These are phyloP conservation scores for Gymnocephalus cernua DNA, from an alignment of 2,113 vertebrate species.

Conservation along the genomic window DNA sequence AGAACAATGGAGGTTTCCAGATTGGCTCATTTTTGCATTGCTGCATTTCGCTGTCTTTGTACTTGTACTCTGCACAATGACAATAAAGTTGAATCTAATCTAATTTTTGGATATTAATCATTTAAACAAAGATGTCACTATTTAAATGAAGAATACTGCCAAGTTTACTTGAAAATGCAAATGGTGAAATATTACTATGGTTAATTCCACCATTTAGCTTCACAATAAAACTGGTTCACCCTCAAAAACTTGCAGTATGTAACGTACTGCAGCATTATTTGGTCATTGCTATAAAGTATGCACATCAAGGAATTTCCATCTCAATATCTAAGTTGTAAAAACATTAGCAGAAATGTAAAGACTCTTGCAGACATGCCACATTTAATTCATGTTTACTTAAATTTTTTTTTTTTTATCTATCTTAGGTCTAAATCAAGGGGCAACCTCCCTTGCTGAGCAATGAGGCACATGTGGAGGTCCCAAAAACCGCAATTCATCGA, in stretches of 20 bases:
- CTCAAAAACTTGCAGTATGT: conserved; percentile 12
- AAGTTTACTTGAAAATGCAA: conserved; percentile 45
- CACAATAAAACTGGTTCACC: conserved; percentile 1
- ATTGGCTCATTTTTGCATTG: conserved; percentile 15
- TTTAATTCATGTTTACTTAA: too few relatives aligned
- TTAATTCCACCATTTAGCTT: conserved; percentile 12
- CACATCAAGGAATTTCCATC: conserved; percentile 4
- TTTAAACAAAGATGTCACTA: too few relatives aligned
- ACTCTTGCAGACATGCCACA: background rate
- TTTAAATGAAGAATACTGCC: conserved; percentile 14
- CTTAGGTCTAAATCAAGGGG: background rate
- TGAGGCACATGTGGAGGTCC: too few relatives aligned
- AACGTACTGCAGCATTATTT: background rate
- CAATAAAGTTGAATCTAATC: too few relatives aligned
- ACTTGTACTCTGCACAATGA: too few relatives aligned
- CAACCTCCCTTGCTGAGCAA: too few relatives aligned
- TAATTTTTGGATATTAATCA: too few relatives aligned
- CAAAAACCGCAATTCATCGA: too few relatives aligned
- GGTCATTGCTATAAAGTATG: background rate
- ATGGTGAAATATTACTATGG: conserved; percentile 14
- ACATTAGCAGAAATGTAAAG: background rate
- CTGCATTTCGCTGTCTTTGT: too few relatives aligned
- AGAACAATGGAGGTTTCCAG: conserved; percentile 33
- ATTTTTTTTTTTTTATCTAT: background rate
- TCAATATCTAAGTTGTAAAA: conserved; percentile 2